Evolutionary conservation across 2,888 invertebrate species (phyloP), one percentile per base, ranked within the genome.

Genomic region (Phanerotoma sp.): DNA sequence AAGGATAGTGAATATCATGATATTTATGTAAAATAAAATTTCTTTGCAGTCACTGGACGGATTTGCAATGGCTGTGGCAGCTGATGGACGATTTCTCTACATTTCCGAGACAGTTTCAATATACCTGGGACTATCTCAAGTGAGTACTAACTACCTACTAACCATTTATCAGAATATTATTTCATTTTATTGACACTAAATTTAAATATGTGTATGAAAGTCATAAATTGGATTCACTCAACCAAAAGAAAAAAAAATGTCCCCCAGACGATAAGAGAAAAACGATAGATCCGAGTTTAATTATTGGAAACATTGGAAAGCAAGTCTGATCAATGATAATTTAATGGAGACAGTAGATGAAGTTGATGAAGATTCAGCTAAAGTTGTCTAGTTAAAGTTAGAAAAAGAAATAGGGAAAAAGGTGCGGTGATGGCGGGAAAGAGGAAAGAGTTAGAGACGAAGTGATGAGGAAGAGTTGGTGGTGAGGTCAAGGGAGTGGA

Each of bases 41-140:
- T 78, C 78, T 82, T 83, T 66, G n/a, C 84, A 94, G 96, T 93
- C 96, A 61, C 81, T 98, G 77, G 99, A 99, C 79, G 98, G 98
- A 47, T 99, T 99, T 80, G 95, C 96, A 67, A 86, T 99, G 77
- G 93, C 96, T 32, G 86, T 99, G 66, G 94, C 95, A 50, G 91
- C 93, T 64, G 96, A 96, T 80, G 97, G 96, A 63, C 86, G 96
- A 78, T 96, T 99, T 82, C 86, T 99, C 78, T 99, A 99, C 85
- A 96, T 99, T 83, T 98, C 97, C 69, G 99, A 99, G 85, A 98
- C 98, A 71, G 98, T 99, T 73, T 99, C 98, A 78, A 96, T 98
- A 80, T 98, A 98, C 84, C 87, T 99, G 80, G 99, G 99, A 72
- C 88, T 99, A 79, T 98, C 97, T 80, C 98, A 98, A 89, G 96